phyloP scores from a whole-genome alignment of 2,113 vertebrate genomes.

The Xiphophorus hellerii region DNA sequence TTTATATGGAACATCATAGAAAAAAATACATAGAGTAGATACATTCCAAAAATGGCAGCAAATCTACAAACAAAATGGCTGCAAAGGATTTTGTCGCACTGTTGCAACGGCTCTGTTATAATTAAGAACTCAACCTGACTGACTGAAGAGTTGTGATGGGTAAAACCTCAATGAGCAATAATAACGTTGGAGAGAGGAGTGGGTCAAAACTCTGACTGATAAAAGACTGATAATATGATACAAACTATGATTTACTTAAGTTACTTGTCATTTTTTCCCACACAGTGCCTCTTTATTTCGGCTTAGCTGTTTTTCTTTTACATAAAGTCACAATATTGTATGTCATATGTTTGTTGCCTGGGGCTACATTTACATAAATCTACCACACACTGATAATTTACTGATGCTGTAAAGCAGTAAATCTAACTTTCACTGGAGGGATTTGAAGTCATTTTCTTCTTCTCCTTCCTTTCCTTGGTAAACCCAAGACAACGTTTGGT shows the following conservation, averaged over 20 bases:
- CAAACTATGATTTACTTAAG: neutral
- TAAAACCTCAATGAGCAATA: neutral
- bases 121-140: neutral
- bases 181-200: neutral
- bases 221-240: neutral
- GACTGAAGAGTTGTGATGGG: neutral
- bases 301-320: neutral
- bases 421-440: slow-evolving; percentile 45
- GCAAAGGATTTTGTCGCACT: neutral
- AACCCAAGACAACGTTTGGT: slow-evolving; percentile 61
- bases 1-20: no score
- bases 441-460: slow-evolving; percentile 56
- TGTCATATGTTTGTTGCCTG: neutral
- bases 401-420: slow-evolving; percentile 45
- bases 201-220: neutral
- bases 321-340: neutral
- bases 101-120: neutral
- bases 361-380: neutral
- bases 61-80: neutral
- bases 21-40: no score
- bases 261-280: neutral
- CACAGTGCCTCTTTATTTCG: neutral
- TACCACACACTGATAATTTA: slow-evolving; percentile 16
- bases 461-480: slow-evolving; percentile 70
- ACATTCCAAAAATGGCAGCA: neutral